Conservation (phyloP, 2,888 invertebrate species). For the Drosophila recens region DNA sequence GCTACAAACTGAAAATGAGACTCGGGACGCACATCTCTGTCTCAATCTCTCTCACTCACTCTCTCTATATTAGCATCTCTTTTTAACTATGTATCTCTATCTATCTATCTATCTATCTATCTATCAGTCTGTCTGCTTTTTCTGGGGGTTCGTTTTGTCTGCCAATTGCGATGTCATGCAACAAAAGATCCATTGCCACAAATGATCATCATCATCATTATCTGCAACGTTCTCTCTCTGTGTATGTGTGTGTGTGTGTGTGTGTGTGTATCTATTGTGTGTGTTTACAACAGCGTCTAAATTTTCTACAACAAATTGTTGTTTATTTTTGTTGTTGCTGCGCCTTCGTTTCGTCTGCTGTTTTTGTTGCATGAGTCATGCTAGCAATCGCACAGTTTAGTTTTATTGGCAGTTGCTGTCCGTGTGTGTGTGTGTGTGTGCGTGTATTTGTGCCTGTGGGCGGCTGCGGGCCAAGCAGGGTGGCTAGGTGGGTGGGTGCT, state of each 20-base stretch:
- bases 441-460: conserved; percentile 53
- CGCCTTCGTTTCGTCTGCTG: conserved; percentile 67
- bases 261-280: conserved; percentile 41
- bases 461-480: conserved; percentile 56
- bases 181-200: conserved; percentile 74
- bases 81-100: neutral
- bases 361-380: conserved; percentile 78
- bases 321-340: conserved; percentile 61
- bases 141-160: conserved; percentile 38
- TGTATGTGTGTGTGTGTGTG: conserved; percentile 17
- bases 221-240: conserved; percentile 19
- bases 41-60: conserved; percentile 10
- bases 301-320: conserved; percentile 79
- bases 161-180: conserved; percentile 80
- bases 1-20: conserved; percentile 26
- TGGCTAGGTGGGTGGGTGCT: conserved; percentile 37
- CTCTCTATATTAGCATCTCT: conserved; percentile 7
- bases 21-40: conserved; percentile 18
- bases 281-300: conserved; percentile 73
- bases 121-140: conserved; percentile 5
- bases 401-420: conserved; percentile 72
- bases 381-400: conserved; percentile 72
- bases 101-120: conserved; percentile 4
- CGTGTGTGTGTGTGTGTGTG: conserved; percentile 15
- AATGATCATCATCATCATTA: conserved; percentile 48